Conservation (phyloP, 1,140 invertebrate genomes). For the Halesus radiatus region DNA sequence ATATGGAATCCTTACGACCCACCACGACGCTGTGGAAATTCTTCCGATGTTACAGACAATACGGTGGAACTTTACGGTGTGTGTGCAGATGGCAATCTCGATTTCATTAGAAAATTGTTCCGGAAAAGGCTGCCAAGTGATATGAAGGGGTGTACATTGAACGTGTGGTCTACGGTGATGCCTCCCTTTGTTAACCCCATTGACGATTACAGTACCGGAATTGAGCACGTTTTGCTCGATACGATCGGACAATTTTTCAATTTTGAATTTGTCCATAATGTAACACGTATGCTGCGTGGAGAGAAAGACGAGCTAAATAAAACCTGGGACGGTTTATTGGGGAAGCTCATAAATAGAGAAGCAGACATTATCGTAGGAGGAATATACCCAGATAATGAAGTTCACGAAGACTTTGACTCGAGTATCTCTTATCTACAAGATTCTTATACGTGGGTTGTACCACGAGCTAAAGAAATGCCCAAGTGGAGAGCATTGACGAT, state of each 20-base stretch:
- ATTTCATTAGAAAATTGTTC: slow-evolving; percentile 57
- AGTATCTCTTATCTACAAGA: slow-evolving; percentile 69
- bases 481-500: slow-evolving; percentile 66
- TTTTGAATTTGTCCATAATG: slow-evolving; percentile 58
- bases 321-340: slow-evolving; percentile 67
- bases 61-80: slow-evolving; percentile 59
- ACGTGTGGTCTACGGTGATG: slow-evolving; percentile 61
- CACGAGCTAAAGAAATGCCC: slow-evolving; percentile 63
- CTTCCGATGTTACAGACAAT: slow-evolving; percentile 60
- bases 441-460: slow-evolving; percentile 70
- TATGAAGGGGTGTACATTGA: slow-evolving; percentile 61
- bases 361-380: slow-evolving; percentile 70
- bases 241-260: slow-evolving; percentile 58
- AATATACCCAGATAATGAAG: slow-evolving; percentile 71
- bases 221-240: slow-evolving; percentile 61
- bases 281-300: slow-evolving; percentile 62
- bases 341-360: slow-evolving; percentile 61
- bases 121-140: slow-evolving; percentile 60
- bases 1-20: slow-evolving; percentile 65
- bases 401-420: slow-evolving; percentile 69
- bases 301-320: slow-evolving; percentile 60
- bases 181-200: slow-evolving; percentile 63
- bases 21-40: slow-evolving; percentile 63
- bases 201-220: slow-evolving; percentile 57
- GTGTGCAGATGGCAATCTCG: slow-evolving; percentile 60